phyloP scores from a whole-genome alignment of 2,797 vertebrate genomes.

The Eulemur coronatus region DNA sequence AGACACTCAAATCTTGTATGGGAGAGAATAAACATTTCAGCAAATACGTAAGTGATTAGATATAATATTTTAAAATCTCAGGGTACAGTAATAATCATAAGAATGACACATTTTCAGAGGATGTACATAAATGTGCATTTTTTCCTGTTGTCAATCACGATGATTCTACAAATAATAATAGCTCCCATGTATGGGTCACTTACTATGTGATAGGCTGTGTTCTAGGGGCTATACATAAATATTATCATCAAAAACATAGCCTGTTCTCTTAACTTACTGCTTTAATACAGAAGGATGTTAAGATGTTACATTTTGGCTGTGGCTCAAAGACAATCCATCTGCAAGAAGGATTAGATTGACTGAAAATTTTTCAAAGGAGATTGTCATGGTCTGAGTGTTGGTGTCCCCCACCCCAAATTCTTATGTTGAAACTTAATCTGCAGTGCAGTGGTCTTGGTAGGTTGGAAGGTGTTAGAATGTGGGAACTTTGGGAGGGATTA shows the following conservation, averaged over 20 bases:
- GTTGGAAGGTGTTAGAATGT: neutral
- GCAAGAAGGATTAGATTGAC: neutral
- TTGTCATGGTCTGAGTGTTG: neutral
- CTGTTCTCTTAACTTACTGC: conserved; percentile 4
- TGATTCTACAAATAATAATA: conserved; percentile 26
- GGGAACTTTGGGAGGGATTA: neutral
- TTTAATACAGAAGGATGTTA: neutral
- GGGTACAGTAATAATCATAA: neutral
- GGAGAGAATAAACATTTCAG: neutral
- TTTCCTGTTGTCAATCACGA: neutral
- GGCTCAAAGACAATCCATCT: neutral
- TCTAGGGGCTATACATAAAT: neutral
- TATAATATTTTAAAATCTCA: conserved; percentile 10
- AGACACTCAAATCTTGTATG: neutral
- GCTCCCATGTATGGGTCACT: neutral
- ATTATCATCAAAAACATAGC: neutral
- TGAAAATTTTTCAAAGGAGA: neutral
- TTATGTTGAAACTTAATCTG: neutral
- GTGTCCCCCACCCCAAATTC: neutral
- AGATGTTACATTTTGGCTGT: neutral
- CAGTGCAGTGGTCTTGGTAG: neutral
- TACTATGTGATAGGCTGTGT: neutral
- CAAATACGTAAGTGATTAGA: neutral
- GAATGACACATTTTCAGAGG: neutral
- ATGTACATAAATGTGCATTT: neutral